Evolutionary conservation across 2,888 invertebrate genomes (phyloP), one percentile per base, ranked within the genome.

Genomic region (Matsumyia berberina): DNA sequence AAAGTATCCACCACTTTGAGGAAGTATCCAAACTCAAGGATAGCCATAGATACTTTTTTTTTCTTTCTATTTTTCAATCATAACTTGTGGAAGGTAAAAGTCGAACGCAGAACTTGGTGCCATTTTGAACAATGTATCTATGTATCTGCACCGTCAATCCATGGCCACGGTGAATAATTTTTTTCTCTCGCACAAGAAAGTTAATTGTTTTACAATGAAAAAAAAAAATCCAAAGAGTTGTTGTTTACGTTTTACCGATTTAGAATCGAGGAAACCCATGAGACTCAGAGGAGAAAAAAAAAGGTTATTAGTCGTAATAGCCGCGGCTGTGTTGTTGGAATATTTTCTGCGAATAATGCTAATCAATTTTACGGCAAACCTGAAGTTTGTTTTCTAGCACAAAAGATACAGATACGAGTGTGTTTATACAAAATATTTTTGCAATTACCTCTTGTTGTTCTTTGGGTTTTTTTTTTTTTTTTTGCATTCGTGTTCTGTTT

Each of bases 21-120:
- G 82, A 83, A 83, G 82, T 83, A n/a, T 35, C 24, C 24, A 2
- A 46, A 46, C 73, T 57, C 82, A 78, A 78, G 82, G 82, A 83
- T 78, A 78, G 82, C 39, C 53, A 19, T 49, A 66, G 12, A 37
- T 57, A 70, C 35, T 53, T 73, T 55, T 24, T 15, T 44, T 8
- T 29, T 51, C 17, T 69, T 55, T 24, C 19, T 44, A n/a, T 29
- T 51, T 29, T 69, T 44, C 8, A 19, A 53, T 42, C 58, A 42
- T 33, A 51, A 19, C 58, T 35, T 55, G 31, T 69, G 33, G 55
- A 76, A 62, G 62, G 76, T 81, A 76, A 76, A 77, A 77, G 77
- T 70, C 58, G 77, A 77, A 51, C 64, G 78, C 55, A 72, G 67
- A 70, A 77, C 72, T 42, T 12, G 31, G 24, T 57, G 42, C 11